Base-by-base conservation (phyloP, 2,888 invertebrate genomes). In the Drosophila heteroneura region DNA sequence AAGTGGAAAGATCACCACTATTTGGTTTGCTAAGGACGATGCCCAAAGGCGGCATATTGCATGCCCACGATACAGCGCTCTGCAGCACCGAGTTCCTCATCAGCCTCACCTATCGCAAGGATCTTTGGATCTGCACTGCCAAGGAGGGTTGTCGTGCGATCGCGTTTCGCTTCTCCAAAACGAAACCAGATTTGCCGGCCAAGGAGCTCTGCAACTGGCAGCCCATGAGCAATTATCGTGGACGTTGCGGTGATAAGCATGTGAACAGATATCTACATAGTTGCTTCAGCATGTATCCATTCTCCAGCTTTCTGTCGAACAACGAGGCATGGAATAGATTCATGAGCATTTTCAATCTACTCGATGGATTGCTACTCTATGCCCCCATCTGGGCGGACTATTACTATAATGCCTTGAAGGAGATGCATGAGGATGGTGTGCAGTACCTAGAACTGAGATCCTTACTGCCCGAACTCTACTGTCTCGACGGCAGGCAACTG, bases 21-120 rank as follows among this genome's bases (percentile, higher is more conserved):
- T 97, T 95, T 85, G 92, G 94, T 73, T 94, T 97, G 10, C 95
- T 97, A 16, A 94, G 94, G 73, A 93, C 92, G 41, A 94, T 97
- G 94, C 97, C 97, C 0, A 97, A 97, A 93, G 97, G 96, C 9
- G 96, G 95, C 0, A 95, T 95, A 0, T 92, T 97, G 19, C 97
- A 97, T 91, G 94, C 95, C 0, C 97, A 97, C 86, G 95, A 96
- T 72, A 95, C 95, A 74, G 95, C 95, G 0, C 93, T 96, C 0
- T 94, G 95, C 14, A 95, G 95, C 12, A 93, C 95, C 0, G 95
- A 96, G 70, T 96, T 94, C 76, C 79, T 96, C 0, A 91, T 96
- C 41, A 94, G 95, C 49, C 87, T 96, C 22, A 96, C 96, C 0
- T 96, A 95, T 76, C 94, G 94, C 65, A 94, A 95, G 0, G 86